Evolutionary conservation across 2,113 vertebrate genomes (phyloP), one percentile per base, ranked within the genome.

Genomic region (Orcinus orca): DNA sequence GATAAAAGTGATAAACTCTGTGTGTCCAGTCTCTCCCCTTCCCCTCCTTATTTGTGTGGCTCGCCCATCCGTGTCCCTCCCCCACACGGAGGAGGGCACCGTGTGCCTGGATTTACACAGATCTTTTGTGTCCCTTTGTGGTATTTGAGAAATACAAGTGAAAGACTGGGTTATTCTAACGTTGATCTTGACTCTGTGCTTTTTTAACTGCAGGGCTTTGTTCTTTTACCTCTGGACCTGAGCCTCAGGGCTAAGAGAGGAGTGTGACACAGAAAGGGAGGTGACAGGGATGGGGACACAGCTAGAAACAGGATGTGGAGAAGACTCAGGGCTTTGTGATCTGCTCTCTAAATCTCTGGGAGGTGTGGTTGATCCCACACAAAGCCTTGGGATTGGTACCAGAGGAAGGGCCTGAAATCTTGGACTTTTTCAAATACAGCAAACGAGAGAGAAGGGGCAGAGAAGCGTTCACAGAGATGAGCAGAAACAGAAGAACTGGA

Each of bases 221-320:
- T 62, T 83, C 94, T 94, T 89, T 77, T 31, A 67, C 53, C 62
- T 71, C 84, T 74, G 67, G 79, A 60, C 50, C 79, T 50, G 36
- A 83, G n/a, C 53, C 60, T 89, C 60, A 1, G 18, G 50, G 60
- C 50, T 33, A 53, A 65, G 6, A 83, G 31, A 81, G 53, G 55
- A 60, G 26, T 9, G 36, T 47, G 83, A 94, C 58, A 62, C 11
- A 10, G 0, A 21, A 84, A 31, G 26, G 11, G 60, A 73, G 41
- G 58, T 58, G 74, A 81, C 36, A 26, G 44, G 83, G 53, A 65
- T 41, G 53, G 36, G n/a, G 33, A 85, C 18, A 58, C 2, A 18
- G 77, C 77, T 85, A 20, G 63, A 89, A 20, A 18, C 29, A 11
- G 50, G 31, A 41, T 41, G 20, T 18, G 23, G 41, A 87, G n/a